Evolutionary conservation across 2,888 invertebrate species (phyloP), one percentile per base, ranked within the genome.

Genomic region (Diloba caeruleocephala): DNA sequence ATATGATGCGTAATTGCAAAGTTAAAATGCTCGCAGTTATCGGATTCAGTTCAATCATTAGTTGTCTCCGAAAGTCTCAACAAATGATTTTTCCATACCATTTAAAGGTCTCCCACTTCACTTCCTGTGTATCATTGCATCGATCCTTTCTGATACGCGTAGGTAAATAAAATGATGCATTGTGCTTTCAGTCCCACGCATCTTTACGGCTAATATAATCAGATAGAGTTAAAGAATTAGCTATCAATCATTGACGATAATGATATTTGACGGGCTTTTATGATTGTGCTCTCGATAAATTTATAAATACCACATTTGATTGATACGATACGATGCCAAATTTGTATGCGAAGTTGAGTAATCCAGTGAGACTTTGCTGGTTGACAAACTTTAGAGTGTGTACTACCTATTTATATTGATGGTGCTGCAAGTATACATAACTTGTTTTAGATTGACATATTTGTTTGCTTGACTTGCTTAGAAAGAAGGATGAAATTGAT

Each of bases 181-280:
- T 92, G 90, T 91, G 74, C 63, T 61, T 65, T 49, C 58, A 87
- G 84, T 92, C 92, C 92, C 92, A 92, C 92, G 91, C 92, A 88
- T 88, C 88, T 89, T 88, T 87, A 85, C 79, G 66, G 76, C 74
- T 78, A 74, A 74, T 73, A 78, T 84, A 83, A 91, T 90, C 91
- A 83, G 91, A 91, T 90, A 84, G 74, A 64, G 72, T 77, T 72
- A 67, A 78, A 79, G 81, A 84, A 90, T 90, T 89, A 89, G 84
- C 88, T 82, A 92, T 92, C 92, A 87, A 92, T 92, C 92, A 92
- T 87, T 81, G 81, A 85, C 81, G 89, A 89, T 90, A 92, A 90
- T 90, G 82, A 88, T 85, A 89, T 89, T 89, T 89, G 91, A 91
- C 89, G 84, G 80, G 78, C 81, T 83, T 82, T 88, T 88, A 85